Conservation (phyloP, 23 tunicate genomes). For the Trididemnum clinides region DNA sequence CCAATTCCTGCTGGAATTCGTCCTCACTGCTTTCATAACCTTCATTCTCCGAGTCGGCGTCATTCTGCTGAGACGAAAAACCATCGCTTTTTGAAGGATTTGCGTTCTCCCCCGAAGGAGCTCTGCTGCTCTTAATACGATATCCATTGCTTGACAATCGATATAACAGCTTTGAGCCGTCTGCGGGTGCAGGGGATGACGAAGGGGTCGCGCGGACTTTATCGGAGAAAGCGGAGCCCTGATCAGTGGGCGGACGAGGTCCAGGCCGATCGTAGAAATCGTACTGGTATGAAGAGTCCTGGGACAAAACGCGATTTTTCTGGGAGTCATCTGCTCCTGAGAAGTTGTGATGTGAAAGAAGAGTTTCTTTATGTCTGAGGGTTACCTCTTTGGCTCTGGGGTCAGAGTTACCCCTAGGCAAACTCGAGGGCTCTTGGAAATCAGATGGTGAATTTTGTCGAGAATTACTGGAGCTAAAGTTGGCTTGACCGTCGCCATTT, state of each 20-base stretch:
- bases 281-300: conserved; percentile 34
- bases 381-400: neutral
- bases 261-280: conserved; percentile 34
- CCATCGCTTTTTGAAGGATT: neutral
- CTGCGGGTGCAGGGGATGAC: neutral
- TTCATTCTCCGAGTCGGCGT: conserved; percentile 2
- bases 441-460: no score
- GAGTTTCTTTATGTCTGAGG: no score
- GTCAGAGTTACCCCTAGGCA: neutral
- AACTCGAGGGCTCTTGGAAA: no score
- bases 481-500: no score
- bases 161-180: conserved; percentile 21
- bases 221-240: neutral
- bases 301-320: conserved; percentile 11
- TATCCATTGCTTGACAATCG: conserved; percentile 32
- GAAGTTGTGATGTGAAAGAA: no score
- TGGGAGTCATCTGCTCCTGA: neutral
- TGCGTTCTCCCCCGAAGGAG: neutral
- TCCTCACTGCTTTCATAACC: conserved; percentile 39
- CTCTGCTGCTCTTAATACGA: conserved; percentile 7
- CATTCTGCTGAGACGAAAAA: neutral
- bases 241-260: neutral
- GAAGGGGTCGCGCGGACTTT: neutral
- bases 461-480: no score
- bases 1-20: conserved; percentile 52